A percentile compares a stretch with the other conserved stretches of the same genome.
phyloP scores from a whole-genome alignment of 92 coral and sea anemone genomes.

The Paragorgia papillata region DNA sequence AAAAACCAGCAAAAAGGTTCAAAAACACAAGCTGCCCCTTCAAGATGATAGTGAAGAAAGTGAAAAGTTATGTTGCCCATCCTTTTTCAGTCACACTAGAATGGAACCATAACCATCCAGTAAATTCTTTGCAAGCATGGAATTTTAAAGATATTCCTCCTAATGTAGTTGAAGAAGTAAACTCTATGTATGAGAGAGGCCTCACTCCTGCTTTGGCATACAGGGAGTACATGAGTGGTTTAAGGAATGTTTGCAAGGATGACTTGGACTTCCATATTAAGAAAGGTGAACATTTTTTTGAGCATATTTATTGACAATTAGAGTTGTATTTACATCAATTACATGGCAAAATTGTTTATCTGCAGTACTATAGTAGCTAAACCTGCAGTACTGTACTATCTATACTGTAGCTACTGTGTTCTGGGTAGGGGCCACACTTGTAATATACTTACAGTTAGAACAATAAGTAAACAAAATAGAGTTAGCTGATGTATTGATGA shows the following conservation, averaged over 20 bases:
- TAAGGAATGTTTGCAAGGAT: conserved; percentile 7
- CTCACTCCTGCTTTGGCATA: conserved; percentile 23
- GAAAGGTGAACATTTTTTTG: not conserved
- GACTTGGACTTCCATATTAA: conserved; percentile 29
- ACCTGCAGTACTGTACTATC: not conserved
- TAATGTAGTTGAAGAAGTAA: conserved; percentile 3
- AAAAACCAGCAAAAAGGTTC: conserved; percentile 18
- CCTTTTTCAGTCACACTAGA: conserved; percentile 3
- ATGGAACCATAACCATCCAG: conserved; percentile 28
- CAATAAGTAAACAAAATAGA: not conserved
- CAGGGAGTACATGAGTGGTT: conserved; percentile 22
- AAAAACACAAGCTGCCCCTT: conserved; percentile 16
- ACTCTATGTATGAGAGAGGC: conserved; percentile 5
- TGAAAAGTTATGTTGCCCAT: not conserved
- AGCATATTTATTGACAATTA: not conserved
- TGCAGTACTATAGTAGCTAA: not conserved
- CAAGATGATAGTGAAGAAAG: too few relatives aligned
- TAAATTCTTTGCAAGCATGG: conserved; percentile 24
- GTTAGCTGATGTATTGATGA: conserved; percentile 6
- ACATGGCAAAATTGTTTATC: not conserved
- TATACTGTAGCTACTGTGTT: not conserved
- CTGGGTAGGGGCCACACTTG: not conserved
- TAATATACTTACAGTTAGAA: not conserved
- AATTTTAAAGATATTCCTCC: conserved; percentile 22
- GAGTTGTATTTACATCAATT: not conserved